These are phyloP conservation scores for Dinothrombium tinctorium DNA, from an alignment of 1,140 invertebrate genomes.

Conservation along the genomic window DNA sequence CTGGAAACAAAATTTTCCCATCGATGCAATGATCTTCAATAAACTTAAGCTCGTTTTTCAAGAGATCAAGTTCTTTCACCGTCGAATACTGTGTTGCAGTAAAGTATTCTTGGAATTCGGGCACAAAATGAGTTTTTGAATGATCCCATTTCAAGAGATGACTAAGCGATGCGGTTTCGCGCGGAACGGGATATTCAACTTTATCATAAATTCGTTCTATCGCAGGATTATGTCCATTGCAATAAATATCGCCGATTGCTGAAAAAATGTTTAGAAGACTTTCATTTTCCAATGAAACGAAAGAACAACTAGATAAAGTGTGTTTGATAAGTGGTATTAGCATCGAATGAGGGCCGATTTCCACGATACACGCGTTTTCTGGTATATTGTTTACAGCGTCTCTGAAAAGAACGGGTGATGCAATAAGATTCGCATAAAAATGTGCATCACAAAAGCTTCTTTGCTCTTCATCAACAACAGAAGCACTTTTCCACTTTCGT, in stretches of 20 bases:
- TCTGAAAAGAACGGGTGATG: too few relatives aligned
- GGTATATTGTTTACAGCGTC: neutral
- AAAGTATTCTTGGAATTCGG: too few relatives aligned
- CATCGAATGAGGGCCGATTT: neutral
- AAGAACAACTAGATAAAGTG: neutral
- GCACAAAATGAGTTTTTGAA: too few relatives aligned
- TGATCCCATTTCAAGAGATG: slow-evolving; percentile 77
- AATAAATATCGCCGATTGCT: too few relatives aligned
- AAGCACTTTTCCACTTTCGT: too few relatives aligned
- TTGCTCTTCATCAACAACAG: too few relatives aligned
- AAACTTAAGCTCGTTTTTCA: neutral
- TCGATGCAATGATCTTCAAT: slow-evolving; percentile 60
- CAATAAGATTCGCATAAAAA: too few relatives aligned
- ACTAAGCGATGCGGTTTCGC: slow-evolving; percentile 60
- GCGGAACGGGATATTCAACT: slow-evolving; percentile 58
- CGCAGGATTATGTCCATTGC: slow-evolving; percentile 51
- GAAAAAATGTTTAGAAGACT: slow-evolving; percentile 40
- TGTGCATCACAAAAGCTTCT: too few relatives aligned
- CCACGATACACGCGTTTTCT: neutral
- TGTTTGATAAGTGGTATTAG: neutral
- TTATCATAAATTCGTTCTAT: slow-evolving; percentile 42
- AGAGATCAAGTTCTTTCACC: too few relatives aligned
- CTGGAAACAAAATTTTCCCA: slow-evolving; percentile 75
- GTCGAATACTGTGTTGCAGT: too few relatives aligned
- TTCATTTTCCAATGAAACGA: slow-evolving; percentile 36